Conservation (phyloP, 1,140 invertebrate species). For the Drosophila arizonae region DNA sequence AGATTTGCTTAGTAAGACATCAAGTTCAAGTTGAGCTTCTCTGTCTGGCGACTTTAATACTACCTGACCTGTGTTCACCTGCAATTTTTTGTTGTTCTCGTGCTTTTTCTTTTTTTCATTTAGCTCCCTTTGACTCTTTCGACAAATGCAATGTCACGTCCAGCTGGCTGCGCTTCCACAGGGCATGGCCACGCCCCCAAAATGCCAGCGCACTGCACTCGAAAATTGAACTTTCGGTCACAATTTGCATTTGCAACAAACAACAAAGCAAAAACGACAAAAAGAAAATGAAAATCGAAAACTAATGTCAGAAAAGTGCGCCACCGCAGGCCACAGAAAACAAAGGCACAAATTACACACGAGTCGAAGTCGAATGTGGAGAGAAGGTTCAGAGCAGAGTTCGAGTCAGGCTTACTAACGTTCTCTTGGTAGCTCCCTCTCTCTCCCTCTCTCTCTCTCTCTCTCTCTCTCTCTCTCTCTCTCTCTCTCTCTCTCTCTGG, state of each 20-base stretch:
- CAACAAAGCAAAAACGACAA: too few relatives aligned
- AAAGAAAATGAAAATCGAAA: neutral
- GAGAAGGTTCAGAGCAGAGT: too few relatives aligned
- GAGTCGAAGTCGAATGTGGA: neutral
- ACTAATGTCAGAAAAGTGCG: conserved; percentile 36
- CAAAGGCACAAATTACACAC: conserved; percentile 43
- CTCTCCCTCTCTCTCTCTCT: conserved; percentile 2
- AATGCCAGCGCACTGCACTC: conserved; percentile 2
- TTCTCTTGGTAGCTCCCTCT: neutral
- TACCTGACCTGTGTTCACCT: too few relatives aligned
- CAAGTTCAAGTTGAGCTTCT: neutral
- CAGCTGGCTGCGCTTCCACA: conserved; percentile 8
- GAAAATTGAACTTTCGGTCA: conserved; percentile 30
- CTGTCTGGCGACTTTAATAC: too few relatives aligned
- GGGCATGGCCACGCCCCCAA: conserved; percentile 19
- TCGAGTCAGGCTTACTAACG: neutral
- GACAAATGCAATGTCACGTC: conserved; percentile 24
- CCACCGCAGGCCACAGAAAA: conserved; percentile 13
- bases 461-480: neutral
- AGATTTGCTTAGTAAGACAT: neutral
- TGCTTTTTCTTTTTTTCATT: too few relatives aligned
- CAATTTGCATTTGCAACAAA: conserved; percentile 1
- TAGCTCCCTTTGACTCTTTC: neutral
- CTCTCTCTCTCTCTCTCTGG: conserved; percentile 8
- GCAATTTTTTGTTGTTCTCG: too few relatives aligned